phyloP scores from a whole-genome alignment of 2,113 vertebrate species.

The Oreamnos americanus region DNA sequence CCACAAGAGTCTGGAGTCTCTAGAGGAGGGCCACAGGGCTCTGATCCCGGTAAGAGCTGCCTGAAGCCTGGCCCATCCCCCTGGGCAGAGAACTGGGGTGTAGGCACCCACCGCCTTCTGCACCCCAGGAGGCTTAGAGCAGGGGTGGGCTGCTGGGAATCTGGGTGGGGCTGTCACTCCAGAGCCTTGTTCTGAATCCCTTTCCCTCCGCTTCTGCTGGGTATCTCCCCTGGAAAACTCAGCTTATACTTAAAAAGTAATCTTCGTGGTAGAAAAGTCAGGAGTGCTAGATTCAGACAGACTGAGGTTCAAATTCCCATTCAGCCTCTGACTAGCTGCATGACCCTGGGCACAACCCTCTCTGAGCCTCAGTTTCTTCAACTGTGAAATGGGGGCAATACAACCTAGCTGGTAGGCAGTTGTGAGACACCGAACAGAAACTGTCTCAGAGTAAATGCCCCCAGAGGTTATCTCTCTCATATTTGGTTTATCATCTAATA shows the following conservation, averaged over 20 bases:
- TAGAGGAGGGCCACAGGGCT: constrained; percentile 77
- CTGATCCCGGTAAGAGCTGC: constrained; percentile 54
- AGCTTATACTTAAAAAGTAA: background rate
- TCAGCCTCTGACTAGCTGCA: background rate
- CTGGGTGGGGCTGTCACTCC: background rate
- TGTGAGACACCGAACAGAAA: background rate
- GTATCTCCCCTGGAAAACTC: background rate
- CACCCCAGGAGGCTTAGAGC: background rate
- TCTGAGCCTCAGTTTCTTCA: background rate
- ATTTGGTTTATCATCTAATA: background rate
- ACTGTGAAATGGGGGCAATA: background rate
- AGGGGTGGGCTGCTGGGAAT: background rate
- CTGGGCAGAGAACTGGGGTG: background rate
- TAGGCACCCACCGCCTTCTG: no score
- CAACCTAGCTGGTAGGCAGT: background rate
- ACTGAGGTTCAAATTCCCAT: background rate
- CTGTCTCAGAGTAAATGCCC: background rate
- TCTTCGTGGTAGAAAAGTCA: background rate
- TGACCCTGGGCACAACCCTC: background rate
- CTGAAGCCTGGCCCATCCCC: background rate
- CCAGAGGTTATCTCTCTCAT: background rate
- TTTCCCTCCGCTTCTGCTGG: background rate
- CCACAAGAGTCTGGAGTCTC: constrained; percentile 77
- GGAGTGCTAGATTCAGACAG: background rate
- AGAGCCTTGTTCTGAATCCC: background rate